A percentile compares a stretch with the other conserved stretches of the same genome.
phyloP scores from a whole-genome alignment of 2,113 vertebrate genomes.

The Syrrhaptes paradoxus region DNA sequence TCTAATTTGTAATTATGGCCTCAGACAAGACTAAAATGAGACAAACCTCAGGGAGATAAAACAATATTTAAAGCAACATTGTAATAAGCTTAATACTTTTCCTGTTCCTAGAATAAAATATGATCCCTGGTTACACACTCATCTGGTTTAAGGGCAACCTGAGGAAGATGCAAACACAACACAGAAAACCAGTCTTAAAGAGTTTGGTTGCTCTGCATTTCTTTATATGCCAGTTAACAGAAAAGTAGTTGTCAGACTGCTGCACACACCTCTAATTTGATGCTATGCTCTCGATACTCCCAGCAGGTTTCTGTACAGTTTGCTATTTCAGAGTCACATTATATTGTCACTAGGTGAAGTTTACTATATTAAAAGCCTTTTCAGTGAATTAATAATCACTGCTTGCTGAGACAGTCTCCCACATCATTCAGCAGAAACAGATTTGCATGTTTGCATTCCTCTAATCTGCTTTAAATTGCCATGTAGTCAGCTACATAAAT shows the following conservation, averaged over 20 bases:
- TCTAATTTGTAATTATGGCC: background rate
- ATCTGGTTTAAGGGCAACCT: background rate
- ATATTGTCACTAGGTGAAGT: background rate
- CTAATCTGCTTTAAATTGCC: background rate
- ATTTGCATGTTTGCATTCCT: background rate
- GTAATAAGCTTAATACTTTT: background rate
- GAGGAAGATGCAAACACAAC: background rate
- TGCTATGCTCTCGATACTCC: background rate
- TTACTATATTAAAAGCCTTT: conserved; percentile 30
- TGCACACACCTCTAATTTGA: background rate
- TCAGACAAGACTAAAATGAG: background rate
- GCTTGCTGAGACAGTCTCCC: conserved; percentile 13
- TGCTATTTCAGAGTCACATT: background rate
- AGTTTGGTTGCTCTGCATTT: background rate
- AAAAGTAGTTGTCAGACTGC: background rate
- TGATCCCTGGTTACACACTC: background rate
- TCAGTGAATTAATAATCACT: background rate
- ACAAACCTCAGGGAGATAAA: background rate
- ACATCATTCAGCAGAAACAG: background rate
- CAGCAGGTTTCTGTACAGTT: conserved; percentile 3
- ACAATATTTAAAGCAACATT: background rate
- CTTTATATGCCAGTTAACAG: background rate
- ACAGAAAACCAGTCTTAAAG: background rate
- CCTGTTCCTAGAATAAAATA: background rate
- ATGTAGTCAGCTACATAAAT: background rate